A percentile compares a stretch with the other conserved stretches of the same genome.
phyloP scores from a whole-genome alignment of 2,113 vertebrate genomes.

The Cromileptes altivelis region DNA sequence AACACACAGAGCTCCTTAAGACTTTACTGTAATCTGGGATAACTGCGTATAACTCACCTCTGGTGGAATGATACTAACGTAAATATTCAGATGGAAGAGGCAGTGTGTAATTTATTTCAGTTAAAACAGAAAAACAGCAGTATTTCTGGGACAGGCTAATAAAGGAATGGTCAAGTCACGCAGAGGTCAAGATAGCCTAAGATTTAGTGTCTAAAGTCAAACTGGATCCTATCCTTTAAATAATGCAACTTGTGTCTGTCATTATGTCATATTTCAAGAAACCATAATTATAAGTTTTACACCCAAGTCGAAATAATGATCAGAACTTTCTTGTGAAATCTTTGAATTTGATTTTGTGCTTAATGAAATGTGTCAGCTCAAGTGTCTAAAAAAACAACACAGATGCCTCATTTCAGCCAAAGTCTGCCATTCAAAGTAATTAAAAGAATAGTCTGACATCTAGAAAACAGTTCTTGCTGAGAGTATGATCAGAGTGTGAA shows the following conservation, averaged over 20 bases:
- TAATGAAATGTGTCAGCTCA: background rate
- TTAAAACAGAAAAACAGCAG: background rate
- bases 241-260: background rate
- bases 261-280: background rate
- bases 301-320: background rate
- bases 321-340: background rate
- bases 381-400: background rate
- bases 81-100: conserved; percentile 15
- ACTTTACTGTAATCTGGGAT: conserved; percentile 68
- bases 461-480: background rate
- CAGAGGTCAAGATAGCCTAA: background rate
- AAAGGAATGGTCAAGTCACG: background rate
- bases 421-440: background rate
- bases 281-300: background rate
- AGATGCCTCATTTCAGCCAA: background rate
- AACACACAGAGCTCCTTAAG: conserved; percentile 66
- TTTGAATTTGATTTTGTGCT: background rate
- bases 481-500: background rate
- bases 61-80: conserved; percentile 18
- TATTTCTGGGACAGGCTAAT: background rate
- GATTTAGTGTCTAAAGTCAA: background rate
- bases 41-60: conserved; percentile 34
- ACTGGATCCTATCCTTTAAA: background rate
- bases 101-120: background rate
- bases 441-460: background rate